phyloP scores from a whole-genome alignment of 2,888 invertebrate genomes.

The Schizaphis graminum region DNA sequence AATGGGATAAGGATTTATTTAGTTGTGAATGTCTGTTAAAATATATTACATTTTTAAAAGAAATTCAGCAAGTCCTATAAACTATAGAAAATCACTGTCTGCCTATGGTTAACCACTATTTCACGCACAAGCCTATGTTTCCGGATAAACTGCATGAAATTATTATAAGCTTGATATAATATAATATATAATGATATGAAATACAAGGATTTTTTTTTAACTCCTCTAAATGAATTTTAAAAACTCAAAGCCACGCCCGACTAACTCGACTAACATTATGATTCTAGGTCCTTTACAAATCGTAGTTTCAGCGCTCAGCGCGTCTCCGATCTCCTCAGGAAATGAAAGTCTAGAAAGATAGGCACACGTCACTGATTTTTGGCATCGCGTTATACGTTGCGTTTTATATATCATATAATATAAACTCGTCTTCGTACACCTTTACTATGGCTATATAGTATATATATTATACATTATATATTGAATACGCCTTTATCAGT shows the following conservation, averaged over 20 bases:
- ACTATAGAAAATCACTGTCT: not conserved
- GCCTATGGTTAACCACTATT: not conserved
- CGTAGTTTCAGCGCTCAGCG: not conserved
- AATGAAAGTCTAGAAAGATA: not conserved
- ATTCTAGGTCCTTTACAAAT: not conserved
- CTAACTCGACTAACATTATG: not conserved
- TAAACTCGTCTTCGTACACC: not conserved
- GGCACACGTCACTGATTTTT: conserved; percentile 5
- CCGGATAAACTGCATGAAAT: not conserved
- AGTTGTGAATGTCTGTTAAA: not conserved
- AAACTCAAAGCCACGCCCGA: not conserved
- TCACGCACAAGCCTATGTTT: not conserved
- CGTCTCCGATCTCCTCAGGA: not conserved
- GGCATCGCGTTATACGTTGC: not conserved
- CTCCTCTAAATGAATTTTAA: not conserved
- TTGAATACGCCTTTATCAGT: not conserved
- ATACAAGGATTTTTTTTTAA: not conserved
- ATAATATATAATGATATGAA: not conserved
- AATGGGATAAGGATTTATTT: not conserved
- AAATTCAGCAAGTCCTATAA: not conserved
- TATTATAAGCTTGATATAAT: not conserved
- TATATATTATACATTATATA: not conserved
- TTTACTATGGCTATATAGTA: not conserved
- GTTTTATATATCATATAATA: not conserved
- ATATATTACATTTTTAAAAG: not conserved